A percentile compares a stretch with the other conserved stretches of the same genome.
Conservation (phyloP, 1,140 invertebrate species). For the Drosophila nigromelanica region DNA sequence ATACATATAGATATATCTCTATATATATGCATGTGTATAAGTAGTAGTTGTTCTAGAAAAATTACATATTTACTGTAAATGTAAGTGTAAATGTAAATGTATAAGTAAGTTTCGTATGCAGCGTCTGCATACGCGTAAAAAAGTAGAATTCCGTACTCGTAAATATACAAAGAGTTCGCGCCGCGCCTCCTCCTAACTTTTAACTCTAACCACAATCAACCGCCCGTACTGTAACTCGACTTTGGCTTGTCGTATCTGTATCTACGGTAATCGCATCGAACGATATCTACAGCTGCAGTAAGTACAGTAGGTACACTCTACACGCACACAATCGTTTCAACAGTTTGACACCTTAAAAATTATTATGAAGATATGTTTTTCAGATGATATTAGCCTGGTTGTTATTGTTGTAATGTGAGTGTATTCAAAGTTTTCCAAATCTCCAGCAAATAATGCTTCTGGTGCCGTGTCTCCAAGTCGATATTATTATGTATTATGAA, state of each 20-base stretch:
- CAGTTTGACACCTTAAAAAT: conserved; percentile 77
- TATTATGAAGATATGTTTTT: conserved; percentile 83
- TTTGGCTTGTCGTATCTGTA: neutral
- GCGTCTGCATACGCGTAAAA: conserved; percentile 61
- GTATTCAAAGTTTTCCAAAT: conserved; percentile 21
- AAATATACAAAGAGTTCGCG: conserved; percentile 65
- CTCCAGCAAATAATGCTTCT: neutral
- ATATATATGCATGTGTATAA: conserved; percentile 33
- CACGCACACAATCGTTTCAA: conserved; percentile 54
- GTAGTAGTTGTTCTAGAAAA: conserved; percentile 69
- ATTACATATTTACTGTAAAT: conserved; percentile 63
- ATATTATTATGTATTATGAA: conserved; percentile 28
- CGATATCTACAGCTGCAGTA: conserved; percentile 6
- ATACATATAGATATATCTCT: conserved; percentile 12
- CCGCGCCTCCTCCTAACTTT: conserved; percentile 20
- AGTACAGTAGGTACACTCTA: conserved; percentile 37
- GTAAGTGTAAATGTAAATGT: conserved; percentile 60
- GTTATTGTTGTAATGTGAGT: conserved; percentile 24
- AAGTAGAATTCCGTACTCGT: conserved; percentile 70
- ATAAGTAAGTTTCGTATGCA: conserved; percentile 65
- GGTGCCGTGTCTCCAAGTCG: neutral
- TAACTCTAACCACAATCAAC: conserved; percentile 18
- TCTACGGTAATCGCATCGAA: neutral
- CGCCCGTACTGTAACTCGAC: neutral
- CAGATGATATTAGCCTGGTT: conserved; percentile 83